phyloP scores from a whole-genome alignment of 2,113 vertebrate genomes.

The Monarcha castaneiventris region DNA sequence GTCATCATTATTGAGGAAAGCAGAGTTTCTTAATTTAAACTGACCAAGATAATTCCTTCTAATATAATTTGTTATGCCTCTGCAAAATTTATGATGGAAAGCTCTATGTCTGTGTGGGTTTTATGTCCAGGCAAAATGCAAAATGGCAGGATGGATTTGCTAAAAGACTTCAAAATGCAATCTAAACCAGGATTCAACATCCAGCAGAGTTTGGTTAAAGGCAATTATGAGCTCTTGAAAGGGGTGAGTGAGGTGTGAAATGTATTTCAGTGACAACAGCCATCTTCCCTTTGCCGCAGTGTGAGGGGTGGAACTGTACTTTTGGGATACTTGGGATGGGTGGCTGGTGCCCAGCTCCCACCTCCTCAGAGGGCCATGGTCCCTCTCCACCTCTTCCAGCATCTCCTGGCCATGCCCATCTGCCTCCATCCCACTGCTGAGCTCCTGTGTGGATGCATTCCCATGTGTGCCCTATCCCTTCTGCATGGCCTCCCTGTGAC shows the following conservation, averaged over 20 bases:
- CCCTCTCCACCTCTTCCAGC: background rate
- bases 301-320: background rate
- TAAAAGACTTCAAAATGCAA: background rate
- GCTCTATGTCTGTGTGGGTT: background rate
- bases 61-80: background rate
- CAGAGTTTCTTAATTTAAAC: background rate
- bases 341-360: background rate
- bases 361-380: rapidly evolving
- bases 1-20: background rate
- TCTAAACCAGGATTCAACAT: background rate
- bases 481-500: background rate
- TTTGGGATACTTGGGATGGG: background rate
- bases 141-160: slow-evolving; percentile 2
- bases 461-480: rapidly evolving
- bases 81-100: slow-evolving; percentile 1
- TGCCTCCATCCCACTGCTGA: background rate
- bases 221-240: background rate
- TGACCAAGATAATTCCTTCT: slow-evolving; percentile 12
- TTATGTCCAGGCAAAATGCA: background rate
- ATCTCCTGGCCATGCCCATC: background rate
- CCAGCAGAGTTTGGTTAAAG: background rate
- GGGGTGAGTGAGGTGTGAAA: background rate
- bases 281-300: background rate
- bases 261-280: background rate
- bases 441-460: background rate